phyloP scores from a whole-genome alignment of 2,797 vertebrate genomes.

The Sebastes elongatus region DNA sequence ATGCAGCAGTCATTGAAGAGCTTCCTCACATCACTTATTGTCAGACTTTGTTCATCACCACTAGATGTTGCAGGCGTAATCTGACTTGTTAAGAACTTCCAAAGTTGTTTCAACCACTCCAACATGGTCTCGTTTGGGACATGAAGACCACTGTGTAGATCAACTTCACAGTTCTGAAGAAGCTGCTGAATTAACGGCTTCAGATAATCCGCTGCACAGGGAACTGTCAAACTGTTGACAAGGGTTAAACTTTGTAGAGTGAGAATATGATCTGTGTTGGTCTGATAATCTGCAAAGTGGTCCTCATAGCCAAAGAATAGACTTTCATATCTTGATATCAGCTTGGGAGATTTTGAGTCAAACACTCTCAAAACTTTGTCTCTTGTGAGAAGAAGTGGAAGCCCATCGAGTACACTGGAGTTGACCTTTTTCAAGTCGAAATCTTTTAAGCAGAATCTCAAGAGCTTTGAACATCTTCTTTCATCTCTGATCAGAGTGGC shows the following conservation, averaged over 20 bases:
- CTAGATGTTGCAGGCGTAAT: fast-evolving
- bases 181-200: constrained; percentile 42
- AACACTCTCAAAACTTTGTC: constrained; percentile 75
- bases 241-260: constrained; percentile 51
- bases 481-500: constrained; percentile 72
- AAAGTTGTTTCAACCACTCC: constrained; percentile 70
- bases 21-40: constrained; percentile 52
- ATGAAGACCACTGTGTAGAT: constrained; percentile 51
- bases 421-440: not conserved
- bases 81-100: constrained; percentile 67
- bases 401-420: constrained; percentile 22
- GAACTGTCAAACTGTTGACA: constrained; percentile 64
- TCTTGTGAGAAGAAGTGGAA: constrained; percentile 81
- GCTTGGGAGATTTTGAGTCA: constrained; percentile 55
- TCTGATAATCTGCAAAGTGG: constrained; percentile 62
- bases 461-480: constrained; percentile 57
- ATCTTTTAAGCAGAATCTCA: constrained; percentile 71
- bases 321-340: constrained; percentile 47
- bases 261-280: fast-evolving
- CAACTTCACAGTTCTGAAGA: constrained; percentile 51
- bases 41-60: not conserved
- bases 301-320: constrained; percentile 62
- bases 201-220: constrained; percentile 46
- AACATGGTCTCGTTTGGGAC: constrained; percentile 10
- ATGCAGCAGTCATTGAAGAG: constrained; percentile 69